Evolutionary conservation across 2,797 vertebrate genomes (phyloP).

Genomic region (Numenius phaeopus): DNA sequence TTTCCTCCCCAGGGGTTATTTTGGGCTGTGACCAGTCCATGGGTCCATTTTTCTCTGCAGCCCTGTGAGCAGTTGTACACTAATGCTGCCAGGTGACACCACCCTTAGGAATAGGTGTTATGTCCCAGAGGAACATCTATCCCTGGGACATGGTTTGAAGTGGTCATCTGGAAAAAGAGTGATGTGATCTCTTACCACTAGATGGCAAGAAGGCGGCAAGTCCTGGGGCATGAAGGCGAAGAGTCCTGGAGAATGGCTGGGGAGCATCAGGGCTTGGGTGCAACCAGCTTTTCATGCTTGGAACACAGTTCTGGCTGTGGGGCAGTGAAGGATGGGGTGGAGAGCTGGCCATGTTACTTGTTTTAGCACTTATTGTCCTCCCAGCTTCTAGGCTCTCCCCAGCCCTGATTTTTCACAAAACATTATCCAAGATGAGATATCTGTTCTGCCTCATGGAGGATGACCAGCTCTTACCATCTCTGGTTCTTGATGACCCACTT

Average conservation of each 20-base stretch:
- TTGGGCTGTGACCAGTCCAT: not conserved
- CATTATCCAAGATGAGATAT: not conserved
- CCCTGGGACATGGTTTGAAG: not conserved
- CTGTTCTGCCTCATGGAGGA: not conserved
- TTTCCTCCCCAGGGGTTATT: not conserved
- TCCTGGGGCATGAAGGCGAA: not conserved
- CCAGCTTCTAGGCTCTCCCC: not conserved
- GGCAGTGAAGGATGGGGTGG: not conserved
- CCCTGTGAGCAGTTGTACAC: not conserved
- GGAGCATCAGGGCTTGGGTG: not conserved
- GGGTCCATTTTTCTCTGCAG: not conserved
- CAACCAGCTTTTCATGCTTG: not conserved
- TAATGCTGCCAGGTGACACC: not conserved
- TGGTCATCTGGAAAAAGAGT: not conserved
- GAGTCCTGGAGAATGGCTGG: not conserved
- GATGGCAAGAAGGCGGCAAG: not conserved
- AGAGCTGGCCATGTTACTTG: not conserved
- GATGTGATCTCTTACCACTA: not conserved
- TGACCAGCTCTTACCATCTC: not conserved
- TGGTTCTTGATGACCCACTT: not conserved
- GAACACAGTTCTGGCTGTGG: not conserved
- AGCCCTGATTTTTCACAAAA: not conserved
- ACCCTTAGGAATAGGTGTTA: not conserved
- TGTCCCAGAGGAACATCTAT: not conserved
- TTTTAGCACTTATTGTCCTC: not conserved